These are phyloP conservation scores for Laticauda laticaudata DNA, from an alignment of 2,113 vertebrate genomes.

Conservation along the genomic window DNA sequence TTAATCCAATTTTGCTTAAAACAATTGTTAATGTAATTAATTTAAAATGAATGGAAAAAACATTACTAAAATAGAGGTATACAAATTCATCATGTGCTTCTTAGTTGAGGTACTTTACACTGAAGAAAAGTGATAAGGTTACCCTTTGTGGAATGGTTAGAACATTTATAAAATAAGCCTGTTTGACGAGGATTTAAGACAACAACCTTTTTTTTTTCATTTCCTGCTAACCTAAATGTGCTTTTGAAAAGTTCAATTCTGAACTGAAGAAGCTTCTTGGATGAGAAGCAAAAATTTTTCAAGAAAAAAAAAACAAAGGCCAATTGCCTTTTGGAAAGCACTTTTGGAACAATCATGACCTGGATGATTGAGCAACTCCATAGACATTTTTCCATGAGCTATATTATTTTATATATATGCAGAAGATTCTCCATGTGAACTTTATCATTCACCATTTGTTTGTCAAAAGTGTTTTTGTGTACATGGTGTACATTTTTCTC, in stretches of 20 bases:
- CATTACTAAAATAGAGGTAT: not conserved
- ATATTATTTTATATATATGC: not conserved
- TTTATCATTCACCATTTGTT: not conserved
- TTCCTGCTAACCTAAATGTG: not conserved
- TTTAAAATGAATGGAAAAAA: not conserved
- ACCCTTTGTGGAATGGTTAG: not conserved
- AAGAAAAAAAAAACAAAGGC: not conserved
- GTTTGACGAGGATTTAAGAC: not conserved
- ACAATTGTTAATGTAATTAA: not conserved
- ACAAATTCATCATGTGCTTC: not conserved
- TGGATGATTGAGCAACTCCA: not conserved
- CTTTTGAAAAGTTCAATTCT: not conserved
- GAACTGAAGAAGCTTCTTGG: not conserved
- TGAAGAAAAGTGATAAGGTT: not conserved
- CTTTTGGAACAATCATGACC: not conserved
- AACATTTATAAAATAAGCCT: not conserved
- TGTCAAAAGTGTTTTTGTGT: not conserved
- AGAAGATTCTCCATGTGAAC: no score
- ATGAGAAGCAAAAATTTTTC: not conserved
- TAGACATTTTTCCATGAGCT: not conserved
- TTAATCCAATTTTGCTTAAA: not conserved
- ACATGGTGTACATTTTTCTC: slow-evolving; percentile 1
- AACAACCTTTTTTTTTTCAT: not conserved
- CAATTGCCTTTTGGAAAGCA: not conserved
- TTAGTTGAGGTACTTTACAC: not conserved